Evolutionary conservation across 2,888 invertebrate genomes (phyloP).

Genomic region (Eupithecia tripunctaria): DNA sequence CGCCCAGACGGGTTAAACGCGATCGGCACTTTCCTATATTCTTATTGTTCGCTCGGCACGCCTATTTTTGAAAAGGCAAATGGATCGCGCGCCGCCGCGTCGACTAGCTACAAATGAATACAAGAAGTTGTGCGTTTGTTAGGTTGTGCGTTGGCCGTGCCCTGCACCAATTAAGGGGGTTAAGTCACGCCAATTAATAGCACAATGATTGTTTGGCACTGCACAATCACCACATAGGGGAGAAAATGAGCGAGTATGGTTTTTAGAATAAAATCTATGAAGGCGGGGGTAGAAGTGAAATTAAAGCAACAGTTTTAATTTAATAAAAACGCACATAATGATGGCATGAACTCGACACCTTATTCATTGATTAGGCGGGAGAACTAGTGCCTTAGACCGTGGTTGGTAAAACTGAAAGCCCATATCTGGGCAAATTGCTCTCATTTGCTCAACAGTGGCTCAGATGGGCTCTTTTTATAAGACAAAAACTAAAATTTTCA

Average conservation of each 20-base stretch:
- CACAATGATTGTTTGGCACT: not conserved
- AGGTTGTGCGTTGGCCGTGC: conserved; percentile 1
- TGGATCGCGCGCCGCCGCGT: conserved; percentile 48
- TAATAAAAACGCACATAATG: too few relatives aligned
- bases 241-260: not conserved
- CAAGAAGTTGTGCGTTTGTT: conserved; percentile 8
- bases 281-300: too few relatives aligned
- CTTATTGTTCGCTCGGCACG: conserved; percentile 64
- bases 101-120: not conserved
- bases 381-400: too few relatives aligned
- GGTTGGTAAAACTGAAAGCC: too few relatives aligned
- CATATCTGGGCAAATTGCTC: too few relatives aligned
- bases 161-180: not conserved
- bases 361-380: too few relatives aligned
- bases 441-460: too few relatives aligned
- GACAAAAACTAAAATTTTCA: too few relatives aligned
- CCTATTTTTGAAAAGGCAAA: conserved; percentile 69
- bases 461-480: too few relatives aligned
- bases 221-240: not conserved
- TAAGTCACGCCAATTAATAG: not conserved
- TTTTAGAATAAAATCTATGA: not conserved
- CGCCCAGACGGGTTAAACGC: conserved; percentile 71
- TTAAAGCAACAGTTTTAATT: too few relatives aligned
- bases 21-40: conserved; percentile 56
- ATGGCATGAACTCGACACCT: too few relatives aligned